A percentile compares a stretch with the other conserved stretches of the same genome.
phyloP scores from a whole-genome alignment of 2,888 invertebrate genomes.

The Drosophila macrothrix region DNA sequence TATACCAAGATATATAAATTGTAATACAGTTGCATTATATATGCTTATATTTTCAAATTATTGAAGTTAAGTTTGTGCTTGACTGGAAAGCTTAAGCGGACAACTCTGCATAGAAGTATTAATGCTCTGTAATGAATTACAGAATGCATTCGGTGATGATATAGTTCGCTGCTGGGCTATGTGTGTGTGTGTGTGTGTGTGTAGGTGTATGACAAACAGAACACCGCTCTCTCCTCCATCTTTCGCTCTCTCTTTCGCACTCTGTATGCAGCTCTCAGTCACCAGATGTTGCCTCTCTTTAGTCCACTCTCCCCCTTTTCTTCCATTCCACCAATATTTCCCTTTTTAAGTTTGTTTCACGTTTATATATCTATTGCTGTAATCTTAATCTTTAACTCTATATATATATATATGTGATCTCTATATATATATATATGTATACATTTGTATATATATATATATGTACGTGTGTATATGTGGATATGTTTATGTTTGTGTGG shows the following conservation, averaged over 20 bases:
- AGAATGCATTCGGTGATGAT: not conserved
- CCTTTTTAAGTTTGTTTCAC: constrained; percentile 19
- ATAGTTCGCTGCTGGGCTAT: not conserved
- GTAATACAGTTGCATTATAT: not conserved
- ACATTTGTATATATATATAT: constrained; percentile 6
- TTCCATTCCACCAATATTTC: not conserved
- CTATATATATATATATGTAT: not conserved
- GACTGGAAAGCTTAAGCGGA: not conserved
- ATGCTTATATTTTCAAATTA: not conserved
- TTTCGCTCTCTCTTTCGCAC: not conserved
- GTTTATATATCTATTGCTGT: not conserved
- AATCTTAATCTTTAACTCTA: constrained; percentile 16
- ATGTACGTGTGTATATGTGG: constrained; percentile 19
- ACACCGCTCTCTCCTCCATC: not conserved
- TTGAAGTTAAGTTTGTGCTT: not conserved
- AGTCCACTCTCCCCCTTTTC: not conserved
- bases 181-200: not conserved
- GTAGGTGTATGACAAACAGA: not conserved
- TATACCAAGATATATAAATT: not conserved
- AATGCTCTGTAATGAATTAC: not conserved
- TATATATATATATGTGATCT: constrained; percentile 13
- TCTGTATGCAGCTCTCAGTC: not conserved
- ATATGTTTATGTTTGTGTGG: constrained; percentile 28
- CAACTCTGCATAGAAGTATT: not conserved
- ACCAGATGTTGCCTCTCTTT: not conserved